These are phyloP conservation scores for Ameiurus melas DNA, from an alignment of 2,113 vertebrate species.

Conservation along the genomic window DNA sequence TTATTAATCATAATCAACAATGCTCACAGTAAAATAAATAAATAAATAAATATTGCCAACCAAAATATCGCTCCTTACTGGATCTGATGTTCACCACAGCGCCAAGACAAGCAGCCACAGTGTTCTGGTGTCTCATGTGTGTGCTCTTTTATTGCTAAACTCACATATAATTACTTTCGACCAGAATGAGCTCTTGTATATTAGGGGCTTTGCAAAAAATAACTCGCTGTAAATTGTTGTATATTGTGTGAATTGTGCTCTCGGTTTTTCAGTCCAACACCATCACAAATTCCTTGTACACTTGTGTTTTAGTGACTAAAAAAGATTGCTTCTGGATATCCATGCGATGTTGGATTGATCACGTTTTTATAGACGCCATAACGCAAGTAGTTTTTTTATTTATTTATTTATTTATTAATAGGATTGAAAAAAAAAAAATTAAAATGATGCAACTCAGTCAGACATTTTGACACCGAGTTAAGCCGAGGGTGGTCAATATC, in stretches of 20 bases:
- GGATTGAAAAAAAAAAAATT: neutral
- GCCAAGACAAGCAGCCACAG: neutral
- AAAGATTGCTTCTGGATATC: neutral
- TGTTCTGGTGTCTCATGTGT: neutral
- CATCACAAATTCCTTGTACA: neutral
- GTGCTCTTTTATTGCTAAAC: neutral
- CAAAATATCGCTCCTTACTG: neutral
- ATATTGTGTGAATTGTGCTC: neutral
- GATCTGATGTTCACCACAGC: neutral
- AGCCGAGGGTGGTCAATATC: slow-evolving; percentile 4
- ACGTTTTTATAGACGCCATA: neutral
- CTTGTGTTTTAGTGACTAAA: neutral
- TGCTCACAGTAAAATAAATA: neutral
- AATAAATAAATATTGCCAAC: neutral
- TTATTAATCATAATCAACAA: neutral
- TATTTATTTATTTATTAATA: too few species aligned
- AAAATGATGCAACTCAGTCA: neutral
- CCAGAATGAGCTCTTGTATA: neutral
- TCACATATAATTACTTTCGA: neutral
- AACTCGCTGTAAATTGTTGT: neutral
- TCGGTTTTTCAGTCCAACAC: neutral
- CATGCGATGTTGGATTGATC: slow-evolving; percentile 7
- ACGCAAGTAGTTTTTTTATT: neutral
- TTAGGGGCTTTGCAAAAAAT: neutral
- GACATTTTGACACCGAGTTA: neutral